Evolutionary conservation across 30 jellyfish, hydroid and myxozoan species (phyloP), one percentile per base, ranked within the genome.

Genomic region (Aurelia sp.): DNA sequence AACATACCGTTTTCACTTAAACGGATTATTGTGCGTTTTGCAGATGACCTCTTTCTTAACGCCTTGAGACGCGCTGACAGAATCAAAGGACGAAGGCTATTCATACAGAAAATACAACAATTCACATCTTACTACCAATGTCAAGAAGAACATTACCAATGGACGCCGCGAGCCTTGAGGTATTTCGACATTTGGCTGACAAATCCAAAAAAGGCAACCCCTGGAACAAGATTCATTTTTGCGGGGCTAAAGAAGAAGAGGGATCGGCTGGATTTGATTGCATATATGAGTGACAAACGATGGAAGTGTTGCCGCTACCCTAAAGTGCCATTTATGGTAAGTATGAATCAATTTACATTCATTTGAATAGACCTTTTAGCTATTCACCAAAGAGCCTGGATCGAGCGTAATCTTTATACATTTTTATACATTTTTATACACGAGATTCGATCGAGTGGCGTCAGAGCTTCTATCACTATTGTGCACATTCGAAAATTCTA

Each of bases 221-320:
- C 83, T 2, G 90, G 90, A 81, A 81, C 75, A 16, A 81, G 55
- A 33, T 16, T 81, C 19, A 68, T 66, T 31, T 81, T 81, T 66
- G 75, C 90, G 48, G 90, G 90, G 17, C 11, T 81, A 11, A 81
- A 48, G 76, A 65, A 81, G 83, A 51, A 6, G 18, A 51, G 90
- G 10, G 83, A 81, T 15, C 68, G 90, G 7, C 71, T 68, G 8
- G 83, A 48, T 37, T 41, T 66, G 23, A 41, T 81, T 19, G 89
- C 60, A 27, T 79, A 62, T n/a, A 62, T 79, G 57, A 79, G 66
- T 31, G 73, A 66, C 80, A 79, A 79, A 60, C 23, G 69, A 13
- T 59, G 69, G 69, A 59, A 6, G 5, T 59, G 69, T 59, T 59
- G 69, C 33, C 13, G 12, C 2, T 59, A 59, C 33, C 23, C 23